These are phyloP conservation scores for Oncopeltus fasciatus DNA, from an alignment of 1,140 invertebrate species.

Conservation along the genomic window DNA sequence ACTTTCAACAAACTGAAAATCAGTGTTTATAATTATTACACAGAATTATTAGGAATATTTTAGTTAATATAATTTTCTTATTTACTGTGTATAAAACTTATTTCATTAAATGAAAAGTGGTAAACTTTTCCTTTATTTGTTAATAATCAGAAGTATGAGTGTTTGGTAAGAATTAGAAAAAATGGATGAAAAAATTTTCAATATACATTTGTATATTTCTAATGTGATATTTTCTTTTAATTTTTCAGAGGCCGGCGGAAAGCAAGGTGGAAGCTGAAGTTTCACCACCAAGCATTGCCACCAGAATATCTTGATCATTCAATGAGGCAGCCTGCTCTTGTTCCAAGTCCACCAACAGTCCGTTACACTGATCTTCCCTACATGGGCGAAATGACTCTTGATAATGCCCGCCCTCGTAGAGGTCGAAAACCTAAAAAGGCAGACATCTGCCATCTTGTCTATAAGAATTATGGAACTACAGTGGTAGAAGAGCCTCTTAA, in stretches of 20 bases:
- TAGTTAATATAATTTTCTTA: too few species aligned
- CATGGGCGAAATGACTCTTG: constrained; percentile 78
- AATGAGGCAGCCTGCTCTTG: constrained; percentile 47
- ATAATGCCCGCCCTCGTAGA: constrained; percentile 66
- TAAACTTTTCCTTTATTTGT: too few species aligned
- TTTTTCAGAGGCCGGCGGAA: constrained; percentile 41
- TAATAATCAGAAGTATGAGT: too few species aligned
- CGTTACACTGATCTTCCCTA: constrained; percentile 73
- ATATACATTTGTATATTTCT: too few species aligned
- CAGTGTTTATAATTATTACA: too few species aligned
- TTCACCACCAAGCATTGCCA: constrained; percentile 65
- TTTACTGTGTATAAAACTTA: too few species aligned
- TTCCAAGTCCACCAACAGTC: constrained; percentile 30
- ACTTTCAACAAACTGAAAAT: too few species aligned
- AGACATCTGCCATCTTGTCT: constrained; percentile 79
- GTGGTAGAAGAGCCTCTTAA: constrained; percentile 59
- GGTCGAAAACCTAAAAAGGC: constrained; percentile 75
- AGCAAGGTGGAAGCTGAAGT: constrained; percentile 60
- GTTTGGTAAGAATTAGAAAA: too few species aligned
- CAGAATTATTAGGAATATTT: too few species aligned
- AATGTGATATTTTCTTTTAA: too few species aligned
- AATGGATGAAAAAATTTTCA: too few species aligned
- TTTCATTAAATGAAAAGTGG: too few species aligned
- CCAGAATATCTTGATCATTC: constrained; percentile 66
- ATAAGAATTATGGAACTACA: constrained; percentile 79